Base-by-base conservation (phyloP, 53 echinoderm and acorn worm species). In the Actinopyga echinites region DNA sequence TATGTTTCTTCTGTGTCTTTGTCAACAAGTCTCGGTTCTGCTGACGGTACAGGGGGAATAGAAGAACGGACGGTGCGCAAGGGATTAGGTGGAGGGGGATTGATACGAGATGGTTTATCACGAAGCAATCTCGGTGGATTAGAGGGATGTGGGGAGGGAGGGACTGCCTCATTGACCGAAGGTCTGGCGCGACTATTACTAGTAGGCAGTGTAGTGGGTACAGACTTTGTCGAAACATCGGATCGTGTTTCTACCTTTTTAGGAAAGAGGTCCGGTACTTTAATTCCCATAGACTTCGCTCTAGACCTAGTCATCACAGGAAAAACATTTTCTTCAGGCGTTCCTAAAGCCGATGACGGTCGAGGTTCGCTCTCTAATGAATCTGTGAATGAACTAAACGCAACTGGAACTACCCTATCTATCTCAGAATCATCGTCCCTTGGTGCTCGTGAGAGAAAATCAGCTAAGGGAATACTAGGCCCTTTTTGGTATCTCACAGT, bases 381-480 rank as follows among this genome's bases (percentile, higher is more conserved):
- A 44, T 45, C 40, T 44, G 23, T 30, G 28, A 74, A 74, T 26
- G 52, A 74, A 44, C 43, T 8, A 74, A 20, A 74, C 8, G 75
- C 8, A 12, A 74, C 6, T 38, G 75, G 75, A 24, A 74, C 17
- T 1, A 74, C 75, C 17, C 5, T 38, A 44, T 74, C 75, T 74
- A 74, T 74, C 52, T 74, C 75, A 38, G 49, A 44, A 24, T 74
- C 43, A 17, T 44, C 24, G 24, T 38, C 49, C 9, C 6, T 43
- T 74, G 75, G 49, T 42, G 8, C 7, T 38, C 74, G 20, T 22
- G 74, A 74, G 7, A 74, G 74, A 74, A 74, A 74, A 74, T 74
- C 74, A n/a, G 74, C 74, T 28, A 74, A 74, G 44, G 30, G 42
- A 42, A 74, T 42, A n/a, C 34, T 45, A 20, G 74, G 30, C 43